These are phyloP conservation scores for Parapsyche elsis DNA, from an alignment of 1,140 invertebrate genomes.

Conservation along the genomic window DNA sequence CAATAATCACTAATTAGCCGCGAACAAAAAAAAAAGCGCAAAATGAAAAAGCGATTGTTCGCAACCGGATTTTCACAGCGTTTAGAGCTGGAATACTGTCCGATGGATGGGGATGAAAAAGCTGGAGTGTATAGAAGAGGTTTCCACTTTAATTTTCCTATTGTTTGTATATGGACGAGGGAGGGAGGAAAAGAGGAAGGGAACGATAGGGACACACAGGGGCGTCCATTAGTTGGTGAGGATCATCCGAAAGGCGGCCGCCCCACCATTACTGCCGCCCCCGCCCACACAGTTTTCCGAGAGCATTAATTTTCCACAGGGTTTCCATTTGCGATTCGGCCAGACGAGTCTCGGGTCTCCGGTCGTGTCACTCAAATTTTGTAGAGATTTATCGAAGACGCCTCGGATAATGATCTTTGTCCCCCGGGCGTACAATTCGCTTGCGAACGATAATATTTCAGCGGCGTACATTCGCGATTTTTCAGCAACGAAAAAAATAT, in stretches of 20 bases:
- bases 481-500: background rate
- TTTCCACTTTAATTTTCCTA: background rate
- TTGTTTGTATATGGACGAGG: background rate
- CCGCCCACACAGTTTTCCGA: conserved; percentile 5
- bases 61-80: no score
- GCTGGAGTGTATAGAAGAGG: no score
- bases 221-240: conserved; percentile 11
- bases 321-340: conserved; percentile 24
- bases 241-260: background rate
- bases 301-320: conserved; percentile 25
- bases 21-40: no score
- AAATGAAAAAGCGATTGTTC: no score
- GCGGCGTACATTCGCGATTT: background rate
- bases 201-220: background rate
- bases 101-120: background rate
- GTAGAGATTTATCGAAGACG: conserved; percentile 1
- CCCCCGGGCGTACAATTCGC: background rate
- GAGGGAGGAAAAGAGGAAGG: no score
- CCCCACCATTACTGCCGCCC: background rate
- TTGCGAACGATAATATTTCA: background rate
- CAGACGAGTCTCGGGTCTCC: background rate
- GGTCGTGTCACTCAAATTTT: conserved; percentile 8
- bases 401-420: background rate
- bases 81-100: no score
- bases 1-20: no score